phyloP scores from a whole-genome alignment of 2,888 invertebrate species.

The Stomorhina lunata region DNA sequence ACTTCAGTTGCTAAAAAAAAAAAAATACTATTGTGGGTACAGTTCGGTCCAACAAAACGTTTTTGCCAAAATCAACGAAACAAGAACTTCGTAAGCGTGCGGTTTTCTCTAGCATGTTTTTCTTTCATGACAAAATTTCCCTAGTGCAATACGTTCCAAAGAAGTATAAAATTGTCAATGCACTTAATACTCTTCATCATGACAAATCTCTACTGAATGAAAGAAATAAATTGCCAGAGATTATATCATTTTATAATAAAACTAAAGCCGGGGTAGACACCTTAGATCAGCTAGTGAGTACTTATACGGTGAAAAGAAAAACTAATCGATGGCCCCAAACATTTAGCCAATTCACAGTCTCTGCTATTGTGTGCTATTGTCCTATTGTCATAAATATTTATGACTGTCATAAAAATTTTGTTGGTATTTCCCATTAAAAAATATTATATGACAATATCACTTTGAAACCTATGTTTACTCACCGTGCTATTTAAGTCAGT shows the following conservation, averaged over 20 bases:
- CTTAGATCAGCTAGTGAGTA: background rate
- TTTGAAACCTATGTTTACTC: no score
- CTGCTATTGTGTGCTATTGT: no score
- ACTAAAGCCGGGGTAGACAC: no score
- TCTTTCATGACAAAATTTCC: background rate
- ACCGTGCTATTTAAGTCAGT: no score
- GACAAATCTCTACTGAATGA: background rate
- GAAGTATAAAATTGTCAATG: background rate
- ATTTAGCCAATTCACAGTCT: no score
- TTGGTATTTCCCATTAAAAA: no score
- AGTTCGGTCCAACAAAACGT: background rate
- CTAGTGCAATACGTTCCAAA: conserved; percentile 1
- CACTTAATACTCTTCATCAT: background rate
- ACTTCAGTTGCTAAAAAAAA: no score
- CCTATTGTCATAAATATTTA: no score
- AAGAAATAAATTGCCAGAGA: background rate
- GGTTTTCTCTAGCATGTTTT: background rate
- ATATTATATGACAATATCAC: no score
- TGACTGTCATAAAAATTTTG: no score
- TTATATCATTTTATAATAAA: no score
- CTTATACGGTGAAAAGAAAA: background rate
- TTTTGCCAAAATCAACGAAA: background rate
- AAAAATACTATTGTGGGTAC: no score
- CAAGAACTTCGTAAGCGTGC: background rate
- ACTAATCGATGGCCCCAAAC: background rate